Conservation (phyloP, 2,113 vertebrate genomes). For the Cromileptes altivelis region DNA sequence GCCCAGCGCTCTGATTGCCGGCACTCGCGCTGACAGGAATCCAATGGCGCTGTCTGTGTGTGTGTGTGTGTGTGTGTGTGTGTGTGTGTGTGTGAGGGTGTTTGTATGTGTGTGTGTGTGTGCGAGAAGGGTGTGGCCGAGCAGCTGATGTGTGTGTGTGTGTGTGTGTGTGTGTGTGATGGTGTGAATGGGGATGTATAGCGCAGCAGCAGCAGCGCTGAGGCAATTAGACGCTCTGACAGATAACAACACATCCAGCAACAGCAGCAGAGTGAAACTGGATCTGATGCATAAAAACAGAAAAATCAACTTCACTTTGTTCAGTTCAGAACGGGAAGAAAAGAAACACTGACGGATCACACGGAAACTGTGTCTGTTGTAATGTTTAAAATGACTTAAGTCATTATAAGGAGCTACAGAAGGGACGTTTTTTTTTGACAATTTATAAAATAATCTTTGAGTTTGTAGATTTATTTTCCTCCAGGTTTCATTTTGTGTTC, state of each 20-base stretch:
- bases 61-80: constrained; percentile 24
- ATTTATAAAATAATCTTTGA: too few species aligned
- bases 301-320: too few species aligned
- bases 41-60: constrained; percentile 67
- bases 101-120: constrained; percentile 38
- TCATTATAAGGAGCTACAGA: too few species aligned
- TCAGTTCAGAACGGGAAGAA: too few species aligned
- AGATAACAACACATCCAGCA: constrained; percentile 22
- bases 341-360: too few species aligned
- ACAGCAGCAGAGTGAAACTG: constrained; percentile 5
- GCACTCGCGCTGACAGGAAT: constrained; percentile 80
- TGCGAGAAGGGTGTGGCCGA: constrained; percentile 27
- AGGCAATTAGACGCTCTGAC: constrained; percentile 42
- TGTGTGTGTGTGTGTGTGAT: constrained; percentile 24
- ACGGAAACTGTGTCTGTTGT: too few species aligned
- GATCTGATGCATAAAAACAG: constrained; percentile 18
- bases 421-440: too few species aligned
- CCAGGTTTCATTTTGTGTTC: neutral
- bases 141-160: constrained; percentile 30
- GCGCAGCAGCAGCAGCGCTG: neutral
- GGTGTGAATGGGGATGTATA: constrained; percentile 33
- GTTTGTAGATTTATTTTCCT: too few species aligned
- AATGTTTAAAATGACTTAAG: too few species aligned
- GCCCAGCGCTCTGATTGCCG: constrained; percentile 71
- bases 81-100: constrained; percentile 28